Percentiles rank a stretch among this genome's conserved stretches.
phyloP scores from a whole-genome alignment of 2,888 invertebrate species.

The Drosophila pseudotakahashii region DNA sequence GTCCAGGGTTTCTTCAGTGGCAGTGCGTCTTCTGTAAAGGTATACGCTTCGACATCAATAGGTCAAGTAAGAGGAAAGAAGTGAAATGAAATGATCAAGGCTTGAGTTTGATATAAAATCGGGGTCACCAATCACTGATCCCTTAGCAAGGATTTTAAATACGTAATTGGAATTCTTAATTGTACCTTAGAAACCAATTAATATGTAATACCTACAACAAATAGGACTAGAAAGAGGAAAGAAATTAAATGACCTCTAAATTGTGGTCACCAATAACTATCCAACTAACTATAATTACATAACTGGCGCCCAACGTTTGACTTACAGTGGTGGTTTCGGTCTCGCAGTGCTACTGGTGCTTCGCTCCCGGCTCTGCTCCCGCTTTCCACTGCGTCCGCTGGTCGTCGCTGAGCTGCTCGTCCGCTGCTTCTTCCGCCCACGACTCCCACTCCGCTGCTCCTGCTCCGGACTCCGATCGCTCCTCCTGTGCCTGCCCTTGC shows the following conservation, averaged over 20 bases:
- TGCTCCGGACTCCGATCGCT: constrained; percentile 44
- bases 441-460: constrained; percentile 53
- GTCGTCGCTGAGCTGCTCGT: constrained; percentile 27
- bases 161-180: no score
- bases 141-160: no score
- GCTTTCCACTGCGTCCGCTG: constrained; percentile 25
- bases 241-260: no score
- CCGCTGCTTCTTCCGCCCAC: constrained; percentile 45
- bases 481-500: constrained; percentile 49
- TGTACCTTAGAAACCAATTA: no score
- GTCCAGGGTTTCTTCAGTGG: constrained; percentile 81
- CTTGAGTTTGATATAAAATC: no score
- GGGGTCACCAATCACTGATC: no score
- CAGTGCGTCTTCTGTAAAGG: constrained; percentile 70
- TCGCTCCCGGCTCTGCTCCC: constrained; percentile 54
- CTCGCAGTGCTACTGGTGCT: constrained; percentile 60
- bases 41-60: neutral
- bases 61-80: neutral
- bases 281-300: no score
- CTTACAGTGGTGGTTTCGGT: constrained; percentile 70
- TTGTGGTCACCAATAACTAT: no score
- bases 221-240: no score
- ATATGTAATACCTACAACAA: no score
- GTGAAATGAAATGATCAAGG: no score
- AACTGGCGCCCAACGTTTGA: constrained; percentile 4